These are phyloP conservation scores for Cliona cf. orientalis DNA, from an alignment of 37 sponge, comb jelly and placozoan genomes.

Conservation along the genomic window DNA sequence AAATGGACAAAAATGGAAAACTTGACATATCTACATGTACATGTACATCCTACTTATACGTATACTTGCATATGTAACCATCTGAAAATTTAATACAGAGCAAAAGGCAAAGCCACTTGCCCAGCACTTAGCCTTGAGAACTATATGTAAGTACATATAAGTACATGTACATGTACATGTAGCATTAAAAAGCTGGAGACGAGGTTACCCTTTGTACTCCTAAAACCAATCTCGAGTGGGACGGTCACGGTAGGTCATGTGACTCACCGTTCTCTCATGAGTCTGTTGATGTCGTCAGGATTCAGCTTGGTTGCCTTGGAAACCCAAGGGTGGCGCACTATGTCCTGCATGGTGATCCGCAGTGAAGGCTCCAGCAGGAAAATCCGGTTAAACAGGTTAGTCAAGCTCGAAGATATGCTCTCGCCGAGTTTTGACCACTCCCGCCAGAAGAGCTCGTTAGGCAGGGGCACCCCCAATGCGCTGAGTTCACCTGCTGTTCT, in stretches of 20 bases:
- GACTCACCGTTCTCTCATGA: conserved; percentile 51
- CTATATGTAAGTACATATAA: not conserved
- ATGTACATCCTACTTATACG: not conserved
- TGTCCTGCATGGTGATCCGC: conserved; percentile 56
- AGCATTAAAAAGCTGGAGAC: too few relatives aligned
- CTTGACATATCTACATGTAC: not conserved
- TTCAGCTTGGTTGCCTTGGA: not conserved
- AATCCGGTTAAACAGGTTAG: conserved; percentile 76
- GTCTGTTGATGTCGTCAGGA: conserved; percentile 29
- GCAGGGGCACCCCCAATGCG: not conserved
- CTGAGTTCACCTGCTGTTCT: conserved; percentile 14
- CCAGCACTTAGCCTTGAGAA: too few relatives aligned
- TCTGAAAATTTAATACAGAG: too few relatives aligned
- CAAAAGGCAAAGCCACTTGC: too few relatives aligned
- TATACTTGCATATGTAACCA: too few relatives aligned
- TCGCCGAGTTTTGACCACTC: conserved; percentile 53
- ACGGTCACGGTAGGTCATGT: not conserved
- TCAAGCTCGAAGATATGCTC: conserved; percentile 33
- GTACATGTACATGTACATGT: not conserved
- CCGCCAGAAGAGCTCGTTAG: conserved; percentile 66
- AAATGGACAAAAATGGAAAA: not conserved
- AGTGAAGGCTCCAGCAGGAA: conserved; percentile 59
- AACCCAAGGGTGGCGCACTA: conserved; percentile 70
- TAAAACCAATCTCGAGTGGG: too few relatives aligned
- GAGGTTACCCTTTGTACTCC: too few relatives aligned